Evolutionary conservation across 1,140 invertebrate genomes (phyloP), one percentile per base, ranked within the genome.

Genomic region (Bombus pascuorum): DNA sequence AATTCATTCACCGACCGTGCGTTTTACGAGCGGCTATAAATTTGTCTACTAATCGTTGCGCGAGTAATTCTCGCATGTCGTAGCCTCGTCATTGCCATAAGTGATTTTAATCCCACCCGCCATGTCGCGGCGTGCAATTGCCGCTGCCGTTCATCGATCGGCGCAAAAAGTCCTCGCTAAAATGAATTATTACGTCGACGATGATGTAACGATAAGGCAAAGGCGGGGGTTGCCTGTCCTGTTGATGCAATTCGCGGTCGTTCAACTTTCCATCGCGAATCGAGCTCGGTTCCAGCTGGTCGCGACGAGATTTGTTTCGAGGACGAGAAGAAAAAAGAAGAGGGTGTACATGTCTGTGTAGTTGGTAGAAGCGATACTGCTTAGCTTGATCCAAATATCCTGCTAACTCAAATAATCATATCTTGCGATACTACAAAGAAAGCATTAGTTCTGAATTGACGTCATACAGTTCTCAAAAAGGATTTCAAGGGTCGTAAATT

Each of bases 1-100:
- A 87, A 90, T 65, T 90, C 89, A 87, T 86, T 88, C 75, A 59
- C 18, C 28, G 79, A 76, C 53, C 65, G 75, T 71, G 75, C 72
- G 66, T 87, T 89, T 90, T 86, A 90, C 22, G 85, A 83, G 47
- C 71, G 75, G 57, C 62, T 72, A 83, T 90, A 90, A 89, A 91
- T 87, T 89, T 73, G 70, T 84, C 81, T 66, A 34, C 62, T 88
- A 88, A 90, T 90, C 81, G 85, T 89, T 81, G 12, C 34, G 53
- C 75, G 77, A 73, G 80, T 81, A 82, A 90, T 89, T 78, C 65
- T 70, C 85, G 47, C 83, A 66, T 85, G 78, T 85, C 83, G 79
- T 81, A 62, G 78, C 62, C 53, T 68, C 80, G 72, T 77, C 83
- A 65, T 76, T 68, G 74, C 53, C 80, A 39, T 74, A 83, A 89